Conservation (phyloP, 1,140 invertebrate genomes). For the Harpegnathos saltator region DNA sequence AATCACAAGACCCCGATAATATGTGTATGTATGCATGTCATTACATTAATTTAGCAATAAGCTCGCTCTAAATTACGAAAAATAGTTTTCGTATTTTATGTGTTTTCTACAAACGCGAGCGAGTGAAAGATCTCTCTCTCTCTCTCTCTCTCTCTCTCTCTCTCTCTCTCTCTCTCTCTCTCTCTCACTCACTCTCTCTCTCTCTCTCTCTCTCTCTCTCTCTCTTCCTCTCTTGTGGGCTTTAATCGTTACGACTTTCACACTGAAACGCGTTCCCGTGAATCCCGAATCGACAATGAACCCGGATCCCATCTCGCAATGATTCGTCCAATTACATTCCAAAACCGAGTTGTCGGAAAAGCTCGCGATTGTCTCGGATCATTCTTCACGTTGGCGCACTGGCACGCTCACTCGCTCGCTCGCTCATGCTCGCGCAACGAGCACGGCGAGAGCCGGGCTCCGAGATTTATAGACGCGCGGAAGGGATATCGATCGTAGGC, state of each 20-base stretch:
- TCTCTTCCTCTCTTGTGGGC: too few species aligned
- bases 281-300: background rate
- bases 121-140: background rate
- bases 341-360: background rate
- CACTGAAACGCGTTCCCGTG: background rate
- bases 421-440: conserved; percentile 5
- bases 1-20: background rate
- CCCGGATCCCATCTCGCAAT: background rate
- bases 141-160: too few species aligned
- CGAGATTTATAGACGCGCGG: conserved; percentile 79
- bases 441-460: background rate
- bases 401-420: too few species aligned
- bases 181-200: too few species aligned
- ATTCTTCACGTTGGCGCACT: background rate
- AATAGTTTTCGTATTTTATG: background rate
- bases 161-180: too few species aligned
- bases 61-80: background rate
- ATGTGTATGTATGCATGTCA: too few species aligned
- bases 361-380: conserved; percentile 15
- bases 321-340: background rate
- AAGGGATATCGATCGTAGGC: conserved; percentile 75
- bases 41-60: background rate
- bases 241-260: background rate
- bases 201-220: too few species aligned
- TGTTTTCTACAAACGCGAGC: background rate